Conservation (phyloP, 2,888 invertebrate species). For the Pharmacophagus antenor region DNA sequence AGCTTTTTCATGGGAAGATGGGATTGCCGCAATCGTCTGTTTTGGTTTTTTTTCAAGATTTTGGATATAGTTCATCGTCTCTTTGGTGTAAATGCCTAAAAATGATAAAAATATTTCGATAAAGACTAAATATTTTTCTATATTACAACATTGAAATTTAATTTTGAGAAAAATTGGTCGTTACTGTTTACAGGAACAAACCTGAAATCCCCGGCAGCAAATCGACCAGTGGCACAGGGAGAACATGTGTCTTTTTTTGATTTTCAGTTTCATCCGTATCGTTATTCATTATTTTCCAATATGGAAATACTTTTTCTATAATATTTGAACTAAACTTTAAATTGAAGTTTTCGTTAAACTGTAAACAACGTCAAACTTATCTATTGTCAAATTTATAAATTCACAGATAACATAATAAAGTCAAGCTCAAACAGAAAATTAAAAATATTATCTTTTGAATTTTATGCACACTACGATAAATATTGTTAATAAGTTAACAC, state of each 20-base stretch:
- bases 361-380: slow-evolving; percentile 19
- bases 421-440: not conserved
- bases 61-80: slow-evolving; percentile 49
- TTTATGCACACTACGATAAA: not conserved
- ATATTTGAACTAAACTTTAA: slow-evolving; percentile 12
- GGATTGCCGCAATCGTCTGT: slow-evolving; percentile 42
- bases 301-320: not conserved
- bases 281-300: slow-evolving; percentile 3
- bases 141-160: no score
- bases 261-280: slow-evolving; percentile 39
- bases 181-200: slow-evolving; percentile 40
- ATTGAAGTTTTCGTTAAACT: slow-evolving; percentile 20
- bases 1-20: slow-evolving; percentile 52
- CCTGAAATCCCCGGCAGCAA: slow-evolving; percentile 57
- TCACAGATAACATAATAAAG: not conserved
- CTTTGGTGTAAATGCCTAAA: slow-evolving; percentile 47
- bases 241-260: slow-evolving; percentile 40
- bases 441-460: not conserved
- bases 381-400: not conserved
- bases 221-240: slow-evolving; percentile 60
- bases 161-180: no score
- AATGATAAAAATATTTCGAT: not conserved
- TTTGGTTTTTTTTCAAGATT: slow-evolving; percentile 52
- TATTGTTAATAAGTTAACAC: not conserved
- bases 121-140: no score